Evolutionary conservation across 2,113 vertebrate genomes (phyloP), one percentile per base, ranked within the genome.

Genomic region (Sinocyclocheilus rhinocerous): DNA sequence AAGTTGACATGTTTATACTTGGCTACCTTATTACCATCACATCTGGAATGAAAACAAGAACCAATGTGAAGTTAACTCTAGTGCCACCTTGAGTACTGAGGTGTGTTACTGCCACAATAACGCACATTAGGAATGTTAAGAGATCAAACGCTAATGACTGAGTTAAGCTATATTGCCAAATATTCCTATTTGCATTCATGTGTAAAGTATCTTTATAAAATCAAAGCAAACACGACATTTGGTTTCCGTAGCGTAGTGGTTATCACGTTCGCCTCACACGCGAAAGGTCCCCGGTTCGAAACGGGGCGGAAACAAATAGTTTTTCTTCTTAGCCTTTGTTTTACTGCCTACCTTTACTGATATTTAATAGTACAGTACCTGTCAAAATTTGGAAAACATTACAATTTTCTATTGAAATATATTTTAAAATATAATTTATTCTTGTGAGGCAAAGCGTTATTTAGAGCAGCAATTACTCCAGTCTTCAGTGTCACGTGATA

Each of bases 191-290:
- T 33, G 29, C 29, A 20, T 57, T 20, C 18, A 7, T 20, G 16
- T 57, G 18, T 57, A 8, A 20, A 22, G 55, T 55, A 18, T 55
- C 52, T 55, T 16, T 18, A 36, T 36, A n/a, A n/a, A n/a, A n/a
- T n/a, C n/a, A n/a, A 29, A 29, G 29, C 1, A 29, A 29, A 29
- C 2, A 29, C 1, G 29, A 22, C 6, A 22, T 59, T 20, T 22
- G 6, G 91, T 92, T 92, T 93, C 91, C 91, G 90, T 94, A 93
- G 93, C 94, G 93, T 93, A 93, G 94, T 93, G 92, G 93, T 94
- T 93, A 93, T 94, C 93, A 93, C 91, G 92, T 94, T 93, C 84
- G 87, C 88, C 86, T 70, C 59, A 83, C 12, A 48, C 76, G 75
- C 87, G 86, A 85, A 93, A 93, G 92, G 92, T 94, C 94, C 91